phyloP scores from a whole-genome alignment of 2,888 invertebrate genomes.

The Pasiphila rectangulata region DNA sequence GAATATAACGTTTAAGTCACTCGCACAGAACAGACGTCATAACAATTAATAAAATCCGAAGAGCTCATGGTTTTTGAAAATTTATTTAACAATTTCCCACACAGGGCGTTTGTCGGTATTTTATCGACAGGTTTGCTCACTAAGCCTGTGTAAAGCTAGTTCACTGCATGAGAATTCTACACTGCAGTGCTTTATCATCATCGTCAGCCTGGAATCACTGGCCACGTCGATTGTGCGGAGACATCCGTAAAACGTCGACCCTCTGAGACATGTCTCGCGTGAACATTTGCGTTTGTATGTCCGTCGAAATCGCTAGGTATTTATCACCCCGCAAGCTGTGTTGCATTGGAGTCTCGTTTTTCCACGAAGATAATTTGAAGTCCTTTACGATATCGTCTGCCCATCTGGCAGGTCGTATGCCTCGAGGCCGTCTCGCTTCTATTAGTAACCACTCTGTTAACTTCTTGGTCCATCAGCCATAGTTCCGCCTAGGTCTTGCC shows the following conservation, averaged over 20 bases:
- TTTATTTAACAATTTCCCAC: slow-evolving; percentile 35
- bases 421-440: too few species aligned
- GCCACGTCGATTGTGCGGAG: slow-evolving; percentile 31
- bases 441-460: too few species aligned
- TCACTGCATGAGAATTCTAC: slow-evolving; percentile 8
- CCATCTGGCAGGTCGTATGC: too few species aligned
- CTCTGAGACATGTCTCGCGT: slow-evolving; percentile 35
- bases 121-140: slow-evolving; percentile 15
- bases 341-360: slow-evolving; percentile 9
- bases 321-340: slow-evolving; percentile 15
- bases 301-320: slow-evolving; percentile 26
- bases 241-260: slow-evolving; percentile 42
- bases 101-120: slow-evolving; percentile 25
- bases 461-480: too few species aligned
- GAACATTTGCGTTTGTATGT: slow-evolving; percentile 37
- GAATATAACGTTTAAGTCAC: too few species aligned
- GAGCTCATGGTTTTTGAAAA: slow-evolving; percentile 23
- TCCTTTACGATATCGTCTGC: too few species aligned
- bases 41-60: slow-evolving; percentile 15
- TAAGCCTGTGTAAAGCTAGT: slow-evolving; percentile 8
- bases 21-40: slow-evolving; percentile 8
- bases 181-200: too few species aligned
- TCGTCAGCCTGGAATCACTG: too few species aligned
- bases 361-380: too few species aligned
- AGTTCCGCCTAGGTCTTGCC: too few species aligned